Evolutionary conservation across 2,797 vertebrate species (phyloP).

Genomic region (Sebastes oblongus): DNA sequence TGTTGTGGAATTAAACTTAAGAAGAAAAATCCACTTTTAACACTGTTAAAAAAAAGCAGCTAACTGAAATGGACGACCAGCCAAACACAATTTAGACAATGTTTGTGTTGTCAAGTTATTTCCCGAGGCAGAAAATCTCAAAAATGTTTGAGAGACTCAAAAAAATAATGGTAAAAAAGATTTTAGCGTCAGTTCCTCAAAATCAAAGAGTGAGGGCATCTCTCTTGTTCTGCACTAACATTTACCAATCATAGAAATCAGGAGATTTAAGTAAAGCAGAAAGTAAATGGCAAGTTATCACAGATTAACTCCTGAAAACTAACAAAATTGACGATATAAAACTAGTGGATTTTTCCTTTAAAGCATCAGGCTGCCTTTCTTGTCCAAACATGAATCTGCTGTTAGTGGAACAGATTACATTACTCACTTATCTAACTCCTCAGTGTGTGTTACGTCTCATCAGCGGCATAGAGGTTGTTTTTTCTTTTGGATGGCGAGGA

Average conservation of each 20-base stretch:
- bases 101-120: not conserved
- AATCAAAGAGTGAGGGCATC: not conserved
- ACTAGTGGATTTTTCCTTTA: not conserved
- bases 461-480: not conserved
- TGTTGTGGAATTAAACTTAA: not conserved
- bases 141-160: not conserved
- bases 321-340: not conserved
- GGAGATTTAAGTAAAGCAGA: not conserved
- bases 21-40: not conserved
- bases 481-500: not conserved
- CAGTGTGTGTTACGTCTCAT: not conserved
- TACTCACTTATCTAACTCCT: not conserved
- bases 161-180: not conserved
- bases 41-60: not conserved
- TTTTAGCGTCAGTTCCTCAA: not conserved
- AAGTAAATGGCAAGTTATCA: not conserved
- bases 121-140: not conserved
- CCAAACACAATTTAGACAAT: not conserved
- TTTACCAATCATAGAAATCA: not conserved
- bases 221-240: not conserved
- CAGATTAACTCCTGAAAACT: not conserved
- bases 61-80: not conserved
- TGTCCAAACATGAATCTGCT: conserved; percentile 1
- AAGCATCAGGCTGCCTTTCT: not conserved
- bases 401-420: conserved; percentile 21